Base-by-base conservation (phyloP, 2,888 invertebrate species). In the Tetrapedia diversipes region DNA sequence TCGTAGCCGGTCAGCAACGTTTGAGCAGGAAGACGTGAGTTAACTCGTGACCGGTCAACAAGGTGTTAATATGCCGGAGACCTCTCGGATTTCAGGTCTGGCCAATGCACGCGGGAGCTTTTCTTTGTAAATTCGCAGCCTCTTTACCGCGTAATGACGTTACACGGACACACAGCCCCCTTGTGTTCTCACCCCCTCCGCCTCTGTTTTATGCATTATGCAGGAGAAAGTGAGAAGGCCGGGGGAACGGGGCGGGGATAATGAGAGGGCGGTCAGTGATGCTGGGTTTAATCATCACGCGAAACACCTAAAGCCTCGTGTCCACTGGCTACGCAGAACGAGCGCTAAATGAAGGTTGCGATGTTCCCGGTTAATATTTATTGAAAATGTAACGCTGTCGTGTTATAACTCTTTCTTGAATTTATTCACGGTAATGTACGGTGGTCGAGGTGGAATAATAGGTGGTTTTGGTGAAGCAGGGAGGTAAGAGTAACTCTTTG, bases 121-220 rank as follows among this genome's bases (percentile, higher is more conserved):
- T 47, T 34, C 43, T 74, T 75, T 61, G 76, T 61, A 87, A 87
- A 87, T 86, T 87, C 60, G 82, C 83, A 65, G 73, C 75, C 85
- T 79, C 79, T 86, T 85, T 84, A 72, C 73, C n/a, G 29, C 56
- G 78, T 86, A 86, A 87, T 81, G 86, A 86, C 71, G 83, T 87
- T 86, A 86, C 81, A 74, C 80, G 68, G 82, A 83, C 79, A 85
- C 79, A 85, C 77, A 59, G 85, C 86, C 80, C 84, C 77, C 84
- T 85, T 80, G 75, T 85, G 79, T 86, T 86, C 80, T 82, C 86
- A 86, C 86, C 77, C 82, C 54, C 77, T n/a, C n/a, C n/a, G n/a
- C n/a, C n/a, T n/a, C n/a, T n/a, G n/a, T n/a, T 87, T 85, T 87
- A 86, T 87, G 85, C 85, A 85, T 86, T 83, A 86, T 86, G 85